A percentile compares a stretch with the other conserved stretches of the same genome.
These are phyloP conservation scores for Pomacea canaliculata DNA, from an alignment of 2,888 invertebrate species.

Conservation along the genomic window DNA sequence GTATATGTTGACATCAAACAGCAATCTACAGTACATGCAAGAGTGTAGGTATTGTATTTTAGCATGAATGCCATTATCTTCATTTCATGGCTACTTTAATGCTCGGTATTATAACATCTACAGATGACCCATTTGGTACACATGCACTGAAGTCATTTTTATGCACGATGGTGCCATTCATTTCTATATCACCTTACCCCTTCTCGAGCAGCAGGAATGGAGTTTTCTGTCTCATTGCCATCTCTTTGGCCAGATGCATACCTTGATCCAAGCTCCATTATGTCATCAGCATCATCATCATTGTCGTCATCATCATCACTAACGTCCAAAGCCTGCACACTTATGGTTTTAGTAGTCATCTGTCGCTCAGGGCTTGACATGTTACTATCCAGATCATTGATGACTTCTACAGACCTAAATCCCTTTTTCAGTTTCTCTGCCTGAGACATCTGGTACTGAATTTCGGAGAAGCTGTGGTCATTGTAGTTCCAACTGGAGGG, in stretches of 20 bases:
- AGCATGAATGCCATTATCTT: too few species aligned
- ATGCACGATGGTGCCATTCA: too few species aligned
- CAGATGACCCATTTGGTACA: too few species aligned
- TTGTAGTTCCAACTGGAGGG: slow-evolving; percentile 61
- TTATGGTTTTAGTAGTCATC: slow-evolving; percentile 26
- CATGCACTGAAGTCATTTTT: too few species aligned
- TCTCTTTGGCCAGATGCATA: neutral
- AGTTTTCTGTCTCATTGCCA: slow-evolving; percentile 1
- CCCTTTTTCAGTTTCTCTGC: slow-evolving; percentile 23
- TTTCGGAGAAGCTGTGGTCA: slow-evolving; percentile 58
- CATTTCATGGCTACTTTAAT: too few species aligned
- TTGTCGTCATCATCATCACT: slow-evolving; percentile 39
- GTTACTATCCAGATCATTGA: slow-evolving; percentile 32
- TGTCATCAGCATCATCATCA: slow-evolving; percentile 1
- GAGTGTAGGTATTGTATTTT: too few species aligned
- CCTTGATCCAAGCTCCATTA: neutral
- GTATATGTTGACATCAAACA: too few species aligned
- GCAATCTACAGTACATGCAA: too few species aligned
- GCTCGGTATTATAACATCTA: too few species aligned
- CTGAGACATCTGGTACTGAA: slow-evolving; percentile 58
- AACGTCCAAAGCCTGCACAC: slow-evolving; percentile 43
- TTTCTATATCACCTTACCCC: neutral
- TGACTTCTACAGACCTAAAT: slow-evolving; percentile 30
- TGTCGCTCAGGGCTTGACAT: neutral
- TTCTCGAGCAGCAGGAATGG: neutral